Evolutionary conservation across 2,113 vertebrate genomes (phyloP), one percentile per base, ranked within the genome.

Genomic region (Deroptyus accipitrinus): DNA sequence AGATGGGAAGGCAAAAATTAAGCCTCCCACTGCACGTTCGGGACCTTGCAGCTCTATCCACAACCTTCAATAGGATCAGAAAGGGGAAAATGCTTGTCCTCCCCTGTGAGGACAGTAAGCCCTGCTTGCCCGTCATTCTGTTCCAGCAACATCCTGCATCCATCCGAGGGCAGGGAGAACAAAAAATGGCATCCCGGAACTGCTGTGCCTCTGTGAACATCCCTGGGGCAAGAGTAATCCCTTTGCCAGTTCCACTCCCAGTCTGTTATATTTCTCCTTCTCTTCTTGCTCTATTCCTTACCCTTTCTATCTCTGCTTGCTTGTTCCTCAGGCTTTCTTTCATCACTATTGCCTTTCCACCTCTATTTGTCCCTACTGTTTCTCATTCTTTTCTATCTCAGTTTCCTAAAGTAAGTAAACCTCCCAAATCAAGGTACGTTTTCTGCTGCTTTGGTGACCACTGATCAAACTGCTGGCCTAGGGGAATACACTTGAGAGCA

Each of bases 281-380:
- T 48, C 46, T 54, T 75, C 49, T 59, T 39, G 20, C 39, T 63
- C 13, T 28, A 13, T 57, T 68, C 54, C 54, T 51, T 51, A 75
- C 24, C 13, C 48, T 74, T 31, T 54, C 31, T 5, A 10, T 48
- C 35, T 68, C 35, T 23, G 44, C 0, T 6, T 49, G 23, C 3
- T 49, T 16, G 12, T 6, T 66, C n/a, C 69, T 72, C 64, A 17
- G 27, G 12, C 14, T 46, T 67, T 54, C 48, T 54, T 13, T 42
- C 9, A 4, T 42, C 28, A 1, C 11, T 35, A 8, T 6, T 44
- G 1, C 13, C 11, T 18, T 78, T 18, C 46, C 14, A 0, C 7
- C 39, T 67, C 39, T 79, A 24, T 30, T 16, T 14, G 7, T 30
- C 17, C 24, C 44, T 28, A 11, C 13, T 11, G 16, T 24, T 68